Conservation (phyloP, 2,113 vertebrate species). For the Silurus meridionalis region DNA sequence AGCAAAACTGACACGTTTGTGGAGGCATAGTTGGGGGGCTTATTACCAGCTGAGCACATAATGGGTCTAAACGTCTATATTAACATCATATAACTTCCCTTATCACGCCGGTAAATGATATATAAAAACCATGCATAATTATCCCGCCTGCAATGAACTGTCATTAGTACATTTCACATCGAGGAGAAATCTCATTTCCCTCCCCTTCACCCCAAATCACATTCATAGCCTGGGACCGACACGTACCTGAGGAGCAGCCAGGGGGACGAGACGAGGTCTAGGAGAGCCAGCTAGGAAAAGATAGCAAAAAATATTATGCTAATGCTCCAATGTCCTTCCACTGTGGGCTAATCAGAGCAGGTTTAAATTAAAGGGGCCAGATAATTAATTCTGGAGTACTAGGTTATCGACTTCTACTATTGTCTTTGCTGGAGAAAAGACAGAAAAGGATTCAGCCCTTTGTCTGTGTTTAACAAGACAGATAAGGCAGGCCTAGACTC, state of each 20-base stretch:
- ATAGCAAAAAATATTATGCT: slow-evolving; percentile 82
- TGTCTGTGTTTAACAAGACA: slow-evolving; percentile 74
- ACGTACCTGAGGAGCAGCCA: slow-evolving; percentile 61
- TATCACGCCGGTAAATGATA: slow-evolving; percentile 78
- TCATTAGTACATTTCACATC: slow-evolving; percentile 73
- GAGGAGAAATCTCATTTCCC: slow-evolving; percentile 77
- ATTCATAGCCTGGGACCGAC: slow-evolving; percentile 83
- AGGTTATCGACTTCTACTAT: slow-evolving; percentile 75
- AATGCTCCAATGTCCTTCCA: slow-evolving; percentile 73
- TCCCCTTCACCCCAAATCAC: slow-evolving; percentile 78
- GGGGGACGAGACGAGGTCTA: slow-evolving; percentile 66
- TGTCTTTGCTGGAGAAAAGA: slow-evolving; percentile 70
- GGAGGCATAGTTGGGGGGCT: slow-evolving; percentile 62
- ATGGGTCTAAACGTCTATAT: slow-evolving; percentile 79
- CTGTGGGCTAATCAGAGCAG: slow-evolving; percentile 76
- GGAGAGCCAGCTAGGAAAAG: slow-evolving; percentile 68
- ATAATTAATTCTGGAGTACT: slow-evolving; percentile 80
- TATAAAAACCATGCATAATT: slow-evolving; percentile 75
- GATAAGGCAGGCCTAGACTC: slow-evolving; percentile 59
- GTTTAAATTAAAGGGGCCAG: slow-evolving; percentile 76
- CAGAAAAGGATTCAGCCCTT: slow-evolving; percentile 66
- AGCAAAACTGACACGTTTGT: slow-evolving; percentile 45
- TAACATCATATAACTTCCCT: slow-evolving; percentile 75
- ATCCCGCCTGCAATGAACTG: slow-evolving; percentile 76
- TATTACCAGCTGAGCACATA: slow-evolving; percentile 72